phyloP scores from a whole-genome alignment of 2,888 invertebrate genomes.

The Adela reaumurella region DNA sequence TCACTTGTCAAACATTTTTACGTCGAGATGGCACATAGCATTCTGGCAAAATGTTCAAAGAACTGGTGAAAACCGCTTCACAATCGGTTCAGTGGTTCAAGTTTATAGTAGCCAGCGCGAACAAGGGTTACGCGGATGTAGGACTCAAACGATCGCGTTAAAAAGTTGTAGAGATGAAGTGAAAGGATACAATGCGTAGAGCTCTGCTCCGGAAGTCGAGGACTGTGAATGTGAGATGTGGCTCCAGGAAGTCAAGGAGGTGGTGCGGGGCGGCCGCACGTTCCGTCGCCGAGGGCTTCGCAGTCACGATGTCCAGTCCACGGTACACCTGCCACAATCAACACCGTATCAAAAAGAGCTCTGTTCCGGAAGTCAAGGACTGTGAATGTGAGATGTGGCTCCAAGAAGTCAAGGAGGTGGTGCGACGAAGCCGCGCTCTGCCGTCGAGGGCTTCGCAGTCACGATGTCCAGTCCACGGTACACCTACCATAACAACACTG shows the following conservation, averaged over 20 bases:
- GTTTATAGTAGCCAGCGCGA: too few relatives aligned
- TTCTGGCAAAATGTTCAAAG: too few relatives aligned
- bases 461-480: constrained; percentile 91
- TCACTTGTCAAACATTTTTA: too few relatives aligned
- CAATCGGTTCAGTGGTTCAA: too few relatives aligned
- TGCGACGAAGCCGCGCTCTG: constrained; percentile 77
- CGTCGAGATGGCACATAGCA: too few relatives aligned
- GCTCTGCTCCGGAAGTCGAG: constrained; percentile 79
- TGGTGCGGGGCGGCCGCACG: constrained; percentile 76
- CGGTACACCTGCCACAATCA: constrained; percentile 77
- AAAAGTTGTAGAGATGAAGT: too few relatives aligned
- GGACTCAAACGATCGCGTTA: too few relatives aligned
- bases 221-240: constrained; percentile 76
- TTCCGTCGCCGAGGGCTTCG: constrained; percentile 85
- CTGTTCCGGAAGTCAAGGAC: constrained; percentile 81
- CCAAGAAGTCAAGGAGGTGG: constrained; percentile 84
- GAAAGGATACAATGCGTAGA: constrained; percentile 79
- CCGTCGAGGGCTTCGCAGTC: constrained; percentile 86
- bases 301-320: constrained; percentile 88
- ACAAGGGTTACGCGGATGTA: too few relatives aligned
- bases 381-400: constrained; percentile 74
- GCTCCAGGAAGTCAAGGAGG: constrained; percentile 81
- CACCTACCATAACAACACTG: constrained; percentile 60
- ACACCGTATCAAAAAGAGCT: constrained; percentile 48
- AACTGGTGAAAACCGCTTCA: too few relatives aligned